Evolutionary conservation across 2,888 invertebrate genomes (phyloP).

Genomic region (Drosophila silvestris): DNA sequence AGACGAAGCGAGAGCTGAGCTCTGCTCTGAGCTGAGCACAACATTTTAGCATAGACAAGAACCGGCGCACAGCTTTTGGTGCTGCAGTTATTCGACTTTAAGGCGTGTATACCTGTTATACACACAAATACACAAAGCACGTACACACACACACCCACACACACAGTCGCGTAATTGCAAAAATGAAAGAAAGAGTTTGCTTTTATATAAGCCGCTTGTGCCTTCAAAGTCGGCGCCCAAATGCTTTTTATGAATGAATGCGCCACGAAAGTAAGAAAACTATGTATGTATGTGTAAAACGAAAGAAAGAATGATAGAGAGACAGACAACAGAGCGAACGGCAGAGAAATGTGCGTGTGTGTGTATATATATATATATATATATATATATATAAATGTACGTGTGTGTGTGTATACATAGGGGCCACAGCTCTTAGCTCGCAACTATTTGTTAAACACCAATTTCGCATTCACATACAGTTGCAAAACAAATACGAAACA

Average conservation of each 20-base stretch:
- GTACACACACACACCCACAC: slow-evolving; percentile 5
- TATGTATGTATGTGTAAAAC: slow-evolving; percentile 42
- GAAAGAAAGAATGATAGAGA: slow-evolving; percentile 2
- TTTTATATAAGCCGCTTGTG: slow-evolving; percentile 64
- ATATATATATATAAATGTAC: background rate
- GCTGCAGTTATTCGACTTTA: slow-evolving; percentile 36
- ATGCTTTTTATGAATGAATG: slow-evolving; percentile 73
- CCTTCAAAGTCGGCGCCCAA: slow-evolving; percentile 41
- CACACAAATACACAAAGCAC: slow-evolving; percentile 11
- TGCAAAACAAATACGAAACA: slow-evolving; percentile 16
- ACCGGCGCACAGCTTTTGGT: slow-evolving; percentile 52
- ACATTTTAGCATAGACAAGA: slow-evolving; percentile 54
- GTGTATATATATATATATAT: slow-evolving; percentile 1
- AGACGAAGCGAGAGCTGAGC: background rate
- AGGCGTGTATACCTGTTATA: slow-evolving; percentile 63
- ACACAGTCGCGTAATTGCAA: slow-evolving; percentile 38
- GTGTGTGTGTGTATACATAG: slow-evolving; percentile 1
- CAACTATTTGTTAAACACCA: slow-evolving; percentile 70
- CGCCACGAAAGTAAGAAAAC: slow-evolving; percentile 60
- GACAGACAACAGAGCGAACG: background rate
- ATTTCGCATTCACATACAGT: slow-evolving; percentile 55
- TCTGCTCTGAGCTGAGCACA: slow-evolving; percentile 24
- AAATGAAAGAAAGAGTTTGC: slow-evolving; percentile 73
- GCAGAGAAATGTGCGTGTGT: slow-evolving; percentile 10
- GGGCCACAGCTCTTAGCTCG: slow-evolving; percentile 51